phyloP scores from a whole-genome alignment of 2,888 invertebrate genomes.

The Clostera curtula region DNA sequence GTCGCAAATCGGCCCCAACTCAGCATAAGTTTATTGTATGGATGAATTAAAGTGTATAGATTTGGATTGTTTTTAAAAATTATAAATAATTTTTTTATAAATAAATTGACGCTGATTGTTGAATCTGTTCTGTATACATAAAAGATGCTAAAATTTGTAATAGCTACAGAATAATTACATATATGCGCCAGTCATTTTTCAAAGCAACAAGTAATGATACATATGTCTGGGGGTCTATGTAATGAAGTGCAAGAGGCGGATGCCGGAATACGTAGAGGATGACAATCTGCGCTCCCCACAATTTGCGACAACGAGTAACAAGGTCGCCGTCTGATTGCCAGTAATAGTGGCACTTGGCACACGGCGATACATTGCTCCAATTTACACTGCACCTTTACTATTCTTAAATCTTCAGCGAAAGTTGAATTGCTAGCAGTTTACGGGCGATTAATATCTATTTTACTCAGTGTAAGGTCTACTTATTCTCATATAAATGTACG shows the following conservation, averaged over 20 bases:
- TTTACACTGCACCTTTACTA: slow-evolving; percentile 34
- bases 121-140: too few species aligned
- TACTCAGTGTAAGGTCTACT: too few species aligned
- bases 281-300: slow-evolving; percentile 69
- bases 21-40: too few species aligned
- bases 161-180: too few species aligned
- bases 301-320: slow-evolving; percentile 66
- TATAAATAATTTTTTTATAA: too few species aligned
- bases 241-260: slow-evolving; percentile 67
- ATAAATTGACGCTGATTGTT: too few species aligned
- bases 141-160: too few species aligned
- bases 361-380: slow-evolving; percentile 56
- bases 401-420: slow-evolving; percentile 1
- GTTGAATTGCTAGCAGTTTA: neutral
- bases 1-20: too few species aligned
- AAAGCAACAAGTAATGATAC: neutral
- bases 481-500: too few species aligned
- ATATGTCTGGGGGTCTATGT: slow-evolving; percentile 34
- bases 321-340: slow-evolving; percentile 68
- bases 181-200: too few species aligned
- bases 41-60: too few species aligned
- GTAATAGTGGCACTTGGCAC: slow-evolving; percentile 61
- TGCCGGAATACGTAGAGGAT: slow-evolving; percentile 64
- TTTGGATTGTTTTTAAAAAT: too few species aligned
- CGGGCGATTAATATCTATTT: neutral